A percentile compares a stretch with the other conserved stretches of the same genome.
Conservation (phyloP, 2,888 invertebrate genomes). For the Lasioglossum oenotherae region DNA sequence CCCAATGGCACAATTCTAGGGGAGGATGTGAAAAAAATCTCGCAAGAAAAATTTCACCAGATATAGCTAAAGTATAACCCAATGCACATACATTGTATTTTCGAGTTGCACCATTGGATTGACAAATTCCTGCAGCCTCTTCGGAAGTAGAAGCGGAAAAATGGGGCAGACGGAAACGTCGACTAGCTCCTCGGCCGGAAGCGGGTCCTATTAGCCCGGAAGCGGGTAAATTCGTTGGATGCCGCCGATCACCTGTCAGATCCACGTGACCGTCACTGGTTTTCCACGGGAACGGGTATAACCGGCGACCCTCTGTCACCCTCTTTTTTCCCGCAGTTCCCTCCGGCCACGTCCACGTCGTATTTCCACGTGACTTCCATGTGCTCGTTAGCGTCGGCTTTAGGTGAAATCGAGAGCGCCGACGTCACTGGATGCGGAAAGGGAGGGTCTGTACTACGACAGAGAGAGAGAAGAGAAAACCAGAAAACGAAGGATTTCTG, state of each 20-base stretch:
- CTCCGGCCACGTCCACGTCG: constrained; percentile 56
- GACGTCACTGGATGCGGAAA: constrained; percentile 73
- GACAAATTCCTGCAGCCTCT: background rate
- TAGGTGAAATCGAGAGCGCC: constrained; percentile 82
- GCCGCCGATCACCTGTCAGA: constrained; percentile 73
- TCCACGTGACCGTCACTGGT: constrained; percentile 75
- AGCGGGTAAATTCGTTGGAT: constrained; percentile 19
- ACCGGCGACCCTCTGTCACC: constrained; percentile 14
- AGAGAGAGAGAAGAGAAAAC: constrained; percentile 30
- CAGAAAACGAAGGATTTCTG: background rate
- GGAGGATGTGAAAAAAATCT: too few relatives aligned
- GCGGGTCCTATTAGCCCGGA: constrained; percentile 49
- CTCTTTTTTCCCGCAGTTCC: constrained; percentile 31
- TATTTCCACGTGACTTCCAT: constrained; percentile 83
- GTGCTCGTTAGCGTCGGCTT: constrained; percentile 84
- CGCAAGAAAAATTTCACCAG: too few relatives aligned
- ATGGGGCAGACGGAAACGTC: background rate
- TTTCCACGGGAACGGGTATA: constrained; percentile 56
- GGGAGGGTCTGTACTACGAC: constrained; percentile 30
- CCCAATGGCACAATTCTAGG: too few relatives aligned
- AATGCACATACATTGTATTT: too few relatives aligned
- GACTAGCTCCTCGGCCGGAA: constrained; percentile 16
- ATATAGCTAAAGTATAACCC: too few relatives aligned
- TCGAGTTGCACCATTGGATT: too few relatives aligned
- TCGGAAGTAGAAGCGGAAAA: background rate